Conservation (phyloP, 2,888 invertebrate species). For the Agrilus cyanescens region DNA sequence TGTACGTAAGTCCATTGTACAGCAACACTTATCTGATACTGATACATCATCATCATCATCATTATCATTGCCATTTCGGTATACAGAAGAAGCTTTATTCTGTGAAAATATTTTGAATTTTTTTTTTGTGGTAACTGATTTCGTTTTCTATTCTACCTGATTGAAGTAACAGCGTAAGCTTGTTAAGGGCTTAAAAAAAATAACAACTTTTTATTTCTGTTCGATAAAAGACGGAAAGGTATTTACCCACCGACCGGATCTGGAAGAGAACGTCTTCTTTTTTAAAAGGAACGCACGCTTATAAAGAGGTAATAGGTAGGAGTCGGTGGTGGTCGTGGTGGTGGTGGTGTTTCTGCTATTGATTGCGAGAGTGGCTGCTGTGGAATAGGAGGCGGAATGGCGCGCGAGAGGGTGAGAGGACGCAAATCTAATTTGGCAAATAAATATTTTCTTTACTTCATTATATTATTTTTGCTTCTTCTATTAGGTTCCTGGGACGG, state of each 20-base stretch:
- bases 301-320: constrained; percentile 19
- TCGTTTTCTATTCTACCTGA: constrained; percentile 22
- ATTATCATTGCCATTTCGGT: too few relatives aligned
- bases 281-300: constrained; percentile 26
- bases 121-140: too few relatives aligned
- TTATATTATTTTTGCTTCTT: constrained; percentile 38
- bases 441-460: constrained; percentile 39
- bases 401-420: constrained; percentile 24
- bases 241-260: constrained; percentile 20
- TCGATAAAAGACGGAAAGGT: constrained; percentile 26
- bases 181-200: constrained; percentile 6
- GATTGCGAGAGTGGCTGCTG: constrained; percentile 23
- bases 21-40: too few relatives aligned
- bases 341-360: constrained; percentile 26
- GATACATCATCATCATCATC: too few relatives aligned
- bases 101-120: too few relatives aligned
- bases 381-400: constrained; percentile 1
- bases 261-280: constrained; percentile 15
- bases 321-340: constrained; percentile 20
- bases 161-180: constrained; percentile 23
- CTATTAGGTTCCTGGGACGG: constrained; percentile 26
- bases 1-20: too few relatives aligned
- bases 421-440: constrained; percentile 40
- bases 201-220: too few relatives aligned
- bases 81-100: too few relatives aligned